Evolutionary conservation across 2,797 vertebrate species (phyloP).

Genomic region (Melanotaenia parkinsoni): DNA sequence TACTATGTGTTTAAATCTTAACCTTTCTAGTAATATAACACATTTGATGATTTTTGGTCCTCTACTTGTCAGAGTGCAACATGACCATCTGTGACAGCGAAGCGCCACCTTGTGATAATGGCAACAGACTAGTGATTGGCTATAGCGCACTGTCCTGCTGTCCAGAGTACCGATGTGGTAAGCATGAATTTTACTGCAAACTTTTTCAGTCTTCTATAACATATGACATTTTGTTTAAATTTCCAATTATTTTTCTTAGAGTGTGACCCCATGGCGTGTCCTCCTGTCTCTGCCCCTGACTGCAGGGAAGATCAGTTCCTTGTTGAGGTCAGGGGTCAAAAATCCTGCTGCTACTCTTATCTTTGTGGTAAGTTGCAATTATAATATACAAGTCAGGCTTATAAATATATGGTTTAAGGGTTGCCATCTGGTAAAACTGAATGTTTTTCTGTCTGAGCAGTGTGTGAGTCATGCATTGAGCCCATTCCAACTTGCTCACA

Average conservation of each 20-base stretch:
- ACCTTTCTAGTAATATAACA: not conserved
- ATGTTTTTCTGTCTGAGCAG: constrained; percentile 75
- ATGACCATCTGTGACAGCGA: constrained; percentile 88
- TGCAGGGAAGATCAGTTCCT: constrained; percentile 96
- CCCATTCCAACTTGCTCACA: constrained; percentile 87
- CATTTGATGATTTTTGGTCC: not conserved
- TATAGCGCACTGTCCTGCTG: constrained; percentile 92
- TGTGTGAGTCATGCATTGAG: constrained; percentile 94
- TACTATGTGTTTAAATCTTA: not conserved
- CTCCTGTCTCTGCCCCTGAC: constrained; percentile 79
- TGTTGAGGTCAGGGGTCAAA: constrained; percentile 89
- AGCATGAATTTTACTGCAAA: constrained; percentile 49
- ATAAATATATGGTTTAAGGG: not conserved
- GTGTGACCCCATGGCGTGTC: constrained; percentile 90
- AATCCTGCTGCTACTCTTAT: constrained; percentile 93
- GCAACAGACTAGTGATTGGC: constrained; percentile 87
- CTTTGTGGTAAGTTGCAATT: constrained; percentile 87
- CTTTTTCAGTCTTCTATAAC: constrained; percentile 1
- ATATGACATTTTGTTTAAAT: not conserved
- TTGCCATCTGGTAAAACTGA: constrained; percentile 19
- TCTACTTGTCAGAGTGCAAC: constrained; percentile 89
- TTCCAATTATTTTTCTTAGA: constrained; percentile 79
- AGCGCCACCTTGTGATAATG: constrained; percentile 86
- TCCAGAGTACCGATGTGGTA: constrained; percentile 94
- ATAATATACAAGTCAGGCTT: not conserved